A percentile compares a stretch with the other conserved stretches of the same genome.
These are phyloP conservation scores for Clamator glandarius DNA, from an alignment of 2,797 vertebrate genomes.

Conservation along the genomic window DNA sequence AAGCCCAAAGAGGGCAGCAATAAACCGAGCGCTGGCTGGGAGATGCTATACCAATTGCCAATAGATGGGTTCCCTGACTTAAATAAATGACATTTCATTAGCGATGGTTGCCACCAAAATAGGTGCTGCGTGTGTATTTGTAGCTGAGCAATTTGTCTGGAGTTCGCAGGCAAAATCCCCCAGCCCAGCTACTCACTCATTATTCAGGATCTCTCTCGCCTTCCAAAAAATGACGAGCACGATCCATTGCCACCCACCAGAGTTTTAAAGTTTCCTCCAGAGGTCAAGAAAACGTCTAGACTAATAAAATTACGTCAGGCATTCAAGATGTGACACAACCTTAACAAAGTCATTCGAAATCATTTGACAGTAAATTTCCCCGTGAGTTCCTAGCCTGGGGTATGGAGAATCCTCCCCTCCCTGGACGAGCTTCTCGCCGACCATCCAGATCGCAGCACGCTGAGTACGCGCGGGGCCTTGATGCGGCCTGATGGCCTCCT, in stretches of 20 bases:
- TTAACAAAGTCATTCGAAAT: slow-evolving; percentile 83
- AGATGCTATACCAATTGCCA: not conserved
- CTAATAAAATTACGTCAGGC: slow-evolving; percentile 77
- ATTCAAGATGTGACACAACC: slow-evolving; percentile 76
- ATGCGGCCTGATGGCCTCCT: slow-evolving; percentile 80
- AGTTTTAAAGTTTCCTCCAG: slow-evolving; percentile 71
- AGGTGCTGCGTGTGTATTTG: not conserved
- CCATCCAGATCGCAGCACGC: slow-evolving; percentile 60
- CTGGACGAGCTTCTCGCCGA: slow-evolving; percentile 66
- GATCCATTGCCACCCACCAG: slow-evolving; percentile 43
- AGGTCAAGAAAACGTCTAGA: slow-evolving; percentile 77
- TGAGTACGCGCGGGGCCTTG: slow-evolving; percentile 43
- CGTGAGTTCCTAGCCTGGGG: slow-evolving; percentile 76
- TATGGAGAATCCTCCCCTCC: slow-evolving; percentile 67
- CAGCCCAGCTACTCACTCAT: not conserved
- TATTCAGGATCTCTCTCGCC: not conserved
- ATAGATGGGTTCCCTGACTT: not conserved
- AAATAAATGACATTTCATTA: slow-evolving; percentile 43
- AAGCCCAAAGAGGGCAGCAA: slow-evolving; percentile 79
- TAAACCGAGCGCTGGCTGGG: not conserved
- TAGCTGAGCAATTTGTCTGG: not conserved
- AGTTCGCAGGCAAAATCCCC: not conserved
- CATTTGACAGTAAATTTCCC: slow-evolving; percentile 80
- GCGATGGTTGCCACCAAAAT: not conserved
- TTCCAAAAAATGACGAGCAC: slow-evolving; percentile 14